Evolutionary conservation across 2,113 vertebrate genomes (phyloP).

Genomic region (Nyctereutes procyonoides): DNA sequence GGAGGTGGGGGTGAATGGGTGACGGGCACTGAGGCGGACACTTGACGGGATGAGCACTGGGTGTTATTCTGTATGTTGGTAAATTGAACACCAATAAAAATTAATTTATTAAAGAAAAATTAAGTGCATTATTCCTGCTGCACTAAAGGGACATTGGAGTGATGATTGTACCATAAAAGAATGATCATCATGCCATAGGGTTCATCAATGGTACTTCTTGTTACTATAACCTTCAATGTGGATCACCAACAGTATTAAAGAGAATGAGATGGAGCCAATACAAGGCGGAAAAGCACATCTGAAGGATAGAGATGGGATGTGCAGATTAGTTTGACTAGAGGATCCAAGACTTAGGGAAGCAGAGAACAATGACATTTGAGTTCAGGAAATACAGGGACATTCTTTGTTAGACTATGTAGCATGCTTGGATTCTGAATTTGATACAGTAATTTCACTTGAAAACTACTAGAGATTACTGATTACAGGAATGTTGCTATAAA

Average conservation of each 20-base stretch:
- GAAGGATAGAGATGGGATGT: neutral
- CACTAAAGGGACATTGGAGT: neutral
- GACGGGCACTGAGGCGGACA: too few species aligned
- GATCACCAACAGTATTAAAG: neutral
- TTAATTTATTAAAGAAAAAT: too few species aligned
- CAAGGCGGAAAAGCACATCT: neutral
- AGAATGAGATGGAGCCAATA: neutral
- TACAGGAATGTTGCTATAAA: neutral
- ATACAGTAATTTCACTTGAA: neutral
- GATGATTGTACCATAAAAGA: neutral
- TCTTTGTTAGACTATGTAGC: neutral
- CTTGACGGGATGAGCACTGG: too few species aligned
- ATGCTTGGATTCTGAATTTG: neutral
- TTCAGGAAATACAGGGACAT: neutral
- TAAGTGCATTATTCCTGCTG: neutral
- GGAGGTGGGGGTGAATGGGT: too few species aligned
- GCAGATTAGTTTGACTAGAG: too few species aligned
- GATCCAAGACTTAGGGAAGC: neutral
- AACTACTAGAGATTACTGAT: neutral
- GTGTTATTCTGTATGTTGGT: too few species aligned
- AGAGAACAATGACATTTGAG: neutral
- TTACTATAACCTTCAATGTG: neutral
- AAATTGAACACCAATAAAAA: too few species aligned
- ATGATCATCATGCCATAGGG: neutral
- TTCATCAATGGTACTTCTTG: neutral